Base-by-base conservation (phyloP, 2,888 invertebrate species). In the Achlya flavicornis region DNA sequence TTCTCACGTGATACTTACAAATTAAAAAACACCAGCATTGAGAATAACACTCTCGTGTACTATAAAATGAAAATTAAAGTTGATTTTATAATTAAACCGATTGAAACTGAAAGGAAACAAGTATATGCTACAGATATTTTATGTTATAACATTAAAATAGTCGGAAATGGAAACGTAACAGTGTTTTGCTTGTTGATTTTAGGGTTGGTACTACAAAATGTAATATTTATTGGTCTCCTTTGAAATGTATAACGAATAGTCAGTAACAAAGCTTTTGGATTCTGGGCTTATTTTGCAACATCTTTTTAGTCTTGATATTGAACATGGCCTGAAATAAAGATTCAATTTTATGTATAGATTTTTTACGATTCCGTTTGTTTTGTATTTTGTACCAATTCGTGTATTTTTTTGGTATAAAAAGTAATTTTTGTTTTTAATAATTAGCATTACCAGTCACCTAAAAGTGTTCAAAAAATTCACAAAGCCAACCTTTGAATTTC, bases 11-110 rank as follows among this genome's bases (percentile, higher is more conserved):
- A 71, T 67, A 70, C 68, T 69, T 66, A 62, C 62, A 71, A 78
- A 78, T 77, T 73, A 71, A 70, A 67, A 74, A 80, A 78, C 75
- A 79, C 79, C 78, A 61, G 79, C 75, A 73, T 75, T 76, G 66
- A 65, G 66, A 72, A 67, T 63, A 62, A 67, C 64, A 71, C 73
- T 74, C 78, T 74, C 69, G 70, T 68, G 66, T 71, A 70, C 65
- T 69, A 62, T 61, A 58, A 68, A 77, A 78, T 73, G 78, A 86
- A 84, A 87, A 76, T 72, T 83, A 88, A 83, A 88, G 87, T 83
- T 59, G 53, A 74, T 73, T 73, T 79, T 75, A 68, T 72, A 73
- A 76, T 79, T 74, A 74, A 72, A 76, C 71, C 67, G 66, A 68
- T 66, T 66, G 67, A 68, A 69, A 76, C 74, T 77, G 78, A 80